A percentile compares a stretch with the other conserved stretches of the same genome.
phyloP scores from a whole-genome alignment of 2,888 invertebrate species.

The Mythimna ferrago region DNA sequence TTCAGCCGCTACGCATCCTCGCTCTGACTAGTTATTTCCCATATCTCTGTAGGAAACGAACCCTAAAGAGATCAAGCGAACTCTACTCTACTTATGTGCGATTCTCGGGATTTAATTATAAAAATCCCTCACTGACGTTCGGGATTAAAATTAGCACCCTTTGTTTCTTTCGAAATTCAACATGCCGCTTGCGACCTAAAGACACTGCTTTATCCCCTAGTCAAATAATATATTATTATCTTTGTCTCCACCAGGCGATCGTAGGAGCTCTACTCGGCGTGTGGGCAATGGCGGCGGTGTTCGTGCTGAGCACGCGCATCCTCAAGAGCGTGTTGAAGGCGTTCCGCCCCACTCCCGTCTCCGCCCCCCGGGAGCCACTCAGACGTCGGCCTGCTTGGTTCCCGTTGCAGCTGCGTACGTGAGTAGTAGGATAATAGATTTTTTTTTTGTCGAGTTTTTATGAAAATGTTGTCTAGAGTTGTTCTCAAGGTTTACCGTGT shows the following conservation, averaged over 20 bases:
- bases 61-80: no score
- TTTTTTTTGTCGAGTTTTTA: not conserved
- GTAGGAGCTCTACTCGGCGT: slow-evolving; percentile 80
- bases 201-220: no score
- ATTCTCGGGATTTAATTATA: no score
- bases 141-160: no score
- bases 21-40: no score
- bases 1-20: no score
- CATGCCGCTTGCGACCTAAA: no score
- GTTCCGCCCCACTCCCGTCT: slow-evolving; percentile 78
- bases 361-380: slow-evolving; percentile 78
- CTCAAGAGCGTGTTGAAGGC: slow-evolving; percentile 80
- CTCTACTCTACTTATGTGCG: no score
- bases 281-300: slow-evolving; percentile 74
- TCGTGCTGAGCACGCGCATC: slow-evolving; percentile 76
- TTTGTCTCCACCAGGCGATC: slow-evolving; percentile 68
- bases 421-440: slow-evolving; percentile 71
- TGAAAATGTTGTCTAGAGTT: not conserved
- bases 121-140: no score
- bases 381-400: slow-evolving; percentile 81
- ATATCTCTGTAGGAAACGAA: no score
- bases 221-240: no score
- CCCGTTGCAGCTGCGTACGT: slow-evolving; percentile 77
- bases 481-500: slow-evolving; percentile 16
- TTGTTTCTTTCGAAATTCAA: no score